Conservation (phyloP, 2,888 invertebrate species). For the Tetropium fuscum region DNA sequence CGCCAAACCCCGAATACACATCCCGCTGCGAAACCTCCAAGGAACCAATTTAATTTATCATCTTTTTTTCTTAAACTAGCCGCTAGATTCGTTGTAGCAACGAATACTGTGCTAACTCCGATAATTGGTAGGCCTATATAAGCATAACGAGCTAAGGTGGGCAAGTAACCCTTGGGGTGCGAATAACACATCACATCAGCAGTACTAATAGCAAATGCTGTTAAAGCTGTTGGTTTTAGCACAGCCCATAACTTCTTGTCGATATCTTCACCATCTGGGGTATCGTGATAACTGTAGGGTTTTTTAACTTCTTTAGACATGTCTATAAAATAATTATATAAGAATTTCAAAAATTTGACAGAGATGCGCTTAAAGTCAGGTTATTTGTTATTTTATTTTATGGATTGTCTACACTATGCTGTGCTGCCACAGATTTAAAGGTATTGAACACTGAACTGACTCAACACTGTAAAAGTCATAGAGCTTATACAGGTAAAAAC, state of each 20-base stretch:
- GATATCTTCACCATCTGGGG: slow-evolving; percentile 79
- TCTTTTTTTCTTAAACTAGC: slow-evolving; percentile 76
- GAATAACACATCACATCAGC: slow-evolving; percentile 73
- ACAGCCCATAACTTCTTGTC: slow-evolving; percentile 73
- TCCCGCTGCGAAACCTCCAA: slow-evolving; percentile 74
- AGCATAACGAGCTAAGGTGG: slow-evolving; percentile 69
- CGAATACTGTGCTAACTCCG: slow-evolving; percentile 78
- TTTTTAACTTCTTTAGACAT: slow-evolving; percentile 40
- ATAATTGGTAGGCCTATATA: slow-evolving; percentile 74
- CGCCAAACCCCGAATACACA: slow-evolving; percentile 74
- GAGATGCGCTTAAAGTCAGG: too few species aligned
- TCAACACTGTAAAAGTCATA: too few species aligned
- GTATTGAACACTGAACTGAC: too few species aligned
- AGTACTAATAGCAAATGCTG: slow-evolving; percentile 67
- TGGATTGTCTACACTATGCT: too few species aligned
- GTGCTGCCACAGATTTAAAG: too few species aligned
- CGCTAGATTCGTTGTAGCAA: slow-evolving; percentile 72
- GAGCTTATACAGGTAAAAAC: too few species aligned
- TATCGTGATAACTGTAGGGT: slow-evolving; percentile 71
- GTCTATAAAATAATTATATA: slow-evolving; percentile 20
- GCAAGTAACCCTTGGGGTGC: slow-evolving; percentile 69
- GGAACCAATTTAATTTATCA: slow-evolving; percentile 74
- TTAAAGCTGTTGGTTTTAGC: slow-evolving; percentile 69
- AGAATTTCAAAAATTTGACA: too few species aligned
- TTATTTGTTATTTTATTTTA: too few species aligned